phyloP scores from a whole-genome alignment of 2,113 vertebrate species.

The Nematolebias whitei region DNA sequence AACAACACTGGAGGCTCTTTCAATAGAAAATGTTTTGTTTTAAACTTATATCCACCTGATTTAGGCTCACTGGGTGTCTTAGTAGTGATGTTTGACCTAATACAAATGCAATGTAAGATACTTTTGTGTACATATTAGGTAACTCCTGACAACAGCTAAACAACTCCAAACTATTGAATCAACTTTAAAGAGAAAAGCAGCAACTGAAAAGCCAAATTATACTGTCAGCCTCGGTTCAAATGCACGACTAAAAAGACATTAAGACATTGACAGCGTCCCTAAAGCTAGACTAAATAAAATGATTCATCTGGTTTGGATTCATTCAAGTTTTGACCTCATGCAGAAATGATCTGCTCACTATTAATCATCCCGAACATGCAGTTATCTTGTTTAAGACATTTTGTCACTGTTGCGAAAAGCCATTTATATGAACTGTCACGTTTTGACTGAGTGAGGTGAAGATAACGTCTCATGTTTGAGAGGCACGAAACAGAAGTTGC shows the following conservation, averaged over 20 bases:
- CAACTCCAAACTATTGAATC: not conserved
- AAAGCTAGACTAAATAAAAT: conserved; percentile 6
- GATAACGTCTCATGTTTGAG: conserved; percentile 36
- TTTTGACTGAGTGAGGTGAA: conserved; percentile 20
- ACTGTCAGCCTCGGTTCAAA: not conserved
- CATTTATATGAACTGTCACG: conserved; percentile 14
- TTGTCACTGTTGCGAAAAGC: conserved; percentile 5
- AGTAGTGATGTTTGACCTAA: no score
- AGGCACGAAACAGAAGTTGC: conserved; percentile 9
- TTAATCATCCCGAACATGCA: conserved; percentile 7
- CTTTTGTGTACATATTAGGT: no score
- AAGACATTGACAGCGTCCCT: conserved; percentile 1
- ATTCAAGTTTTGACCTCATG: conserved; percentile 1
- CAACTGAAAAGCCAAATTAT: not conserved
- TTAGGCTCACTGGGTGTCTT: no score
- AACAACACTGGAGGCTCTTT: no score
- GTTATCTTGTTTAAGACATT: conserved; percentile 28
- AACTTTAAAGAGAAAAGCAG: not conserved
- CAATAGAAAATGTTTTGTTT: no score
- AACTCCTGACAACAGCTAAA: no score
- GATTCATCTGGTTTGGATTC: not conserved
- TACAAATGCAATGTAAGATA: no score
- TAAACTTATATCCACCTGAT: no score
- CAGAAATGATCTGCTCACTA: conserved; percentile 10
- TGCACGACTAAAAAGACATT: not conserved